Evolutionary conservation across 2,888 invertebrate species (phyloP).

Genomic region (Trachelus iudaicus): DNA sequence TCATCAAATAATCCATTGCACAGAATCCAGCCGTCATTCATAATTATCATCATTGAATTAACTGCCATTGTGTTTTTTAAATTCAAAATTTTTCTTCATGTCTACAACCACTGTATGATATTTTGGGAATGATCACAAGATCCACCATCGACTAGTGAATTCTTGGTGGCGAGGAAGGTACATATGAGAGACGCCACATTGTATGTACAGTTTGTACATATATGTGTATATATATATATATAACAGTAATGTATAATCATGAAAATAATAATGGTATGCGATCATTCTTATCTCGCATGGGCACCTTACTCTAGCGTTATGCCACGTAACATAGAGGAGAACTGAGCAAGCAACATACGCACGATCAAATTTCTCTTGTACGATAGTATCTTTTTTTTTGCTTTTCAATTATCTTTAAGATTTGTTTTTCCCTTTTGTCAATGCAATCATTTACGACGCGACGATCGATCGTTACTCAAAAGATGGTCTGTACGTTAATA

Average conservation of each 20-base stretch:
- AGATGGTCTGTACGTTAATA: not conserved
- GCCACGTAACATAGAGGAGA: slow-evolving; percentile 17
- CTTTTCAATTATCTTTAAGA: not conserved
- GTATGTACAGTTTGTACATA: not conserved
- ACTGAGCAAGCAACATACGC: slow-evolving; percentile 29
- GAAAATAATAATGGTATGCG: not conserved
- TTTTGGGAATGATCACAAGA: not conserved
- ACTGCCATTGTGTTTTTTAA: not conserved
- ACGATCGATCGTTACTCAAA: not conserved
- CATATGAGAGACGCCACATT: not conserved
- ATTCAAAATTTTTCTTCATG: not conserved
- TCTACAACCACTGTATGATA: not conserved
- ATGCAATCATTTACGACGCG: not conserved
- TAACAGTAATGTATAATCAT: not conserved
- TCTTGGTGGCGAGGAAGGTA: not conserved
- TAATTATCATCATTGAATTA: not conserved
- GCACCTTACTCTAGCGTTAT: not conserved
- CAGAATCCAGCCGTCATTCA: not conserved
- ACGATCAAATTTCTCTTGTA: slow-evolving; percentile 13
- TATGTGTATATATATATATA: not conserved
- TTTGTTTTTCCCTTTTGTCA: not conserved
- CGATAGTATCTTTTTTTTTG: not conserved
- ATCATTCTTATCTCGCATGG: not conserved
- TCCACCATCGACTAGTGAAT: not conserved
- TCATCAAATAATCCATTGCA: not conserved